Percentiles rank a stretch among this genome's conserved stretches.
Evolutionary conservation across 2,888 invertebrate species (phyloP).

Genomic region (Argynnis bischoffii): DNA sequence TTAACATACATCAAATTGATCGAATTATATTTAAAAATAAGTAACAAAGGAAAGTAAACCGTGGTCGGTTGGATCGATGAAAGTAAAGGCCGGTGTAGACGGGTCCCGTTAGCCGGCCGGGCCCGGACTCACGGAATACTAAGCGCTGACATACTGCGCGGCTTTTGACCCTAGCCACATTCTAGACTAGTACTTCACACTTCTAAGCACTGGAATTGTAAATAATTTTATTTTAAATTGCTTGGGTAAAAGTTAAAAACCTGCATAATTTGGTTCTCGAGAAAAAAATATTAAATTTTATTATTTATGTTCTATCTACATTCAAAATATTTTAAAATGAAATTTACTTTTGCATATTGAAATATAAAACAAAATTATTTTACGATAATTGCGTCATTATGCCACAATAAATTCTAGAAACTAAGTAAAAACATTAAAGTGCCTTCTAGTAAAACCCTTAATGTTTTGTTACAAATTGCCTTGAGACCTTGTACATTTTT

Average conservation of each 20-base stretch:
- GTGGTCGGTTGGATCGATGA: constrained; percentile 78
- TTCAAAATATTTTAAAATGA: background rate
- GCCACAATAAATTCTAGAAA: constrained; percentile 33
- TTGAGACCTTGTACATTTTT: constrained; percentile 55
- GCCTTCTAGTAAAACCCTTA: constrained; percentile 18
- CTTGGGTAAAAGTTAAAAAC: background rate
- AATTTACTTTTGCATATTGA: background rate
- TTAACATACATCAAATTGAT: constrained; percentile 43
- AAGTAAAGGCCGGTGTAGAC: constrained; percentile 80
- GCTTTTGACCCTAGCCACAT: constrained; percentile 81
- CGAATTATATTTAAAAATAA: constrained; percentile 58
- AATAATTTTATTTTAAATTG: background rate
- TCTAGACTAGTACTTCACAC: constrained; percentile 77
- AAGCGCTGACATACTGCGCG: constrained; percentile 82
- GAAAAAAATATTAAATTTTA: background rate
- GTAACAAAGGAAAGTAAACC: constrained; percentile 82
- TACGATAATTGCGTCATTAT: constrained; percentile 25
- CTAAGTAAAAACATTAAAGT: constrained; percentile 36
- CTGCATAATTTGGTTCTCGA: background rate
- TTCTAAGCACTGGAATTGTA: constrained; percentile 62
- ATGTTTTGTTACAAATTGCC: constrained; percentile 42
- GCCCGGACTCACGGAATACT: constrained; percentile 77
- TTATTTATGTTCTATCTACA: background rate
- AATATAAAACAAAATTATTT: background rate
- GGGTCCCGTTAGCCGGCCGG: constrained; percentile 77